Evolutionary conservation across 2,113 vertebrate genomes (phyloP).

Genomic region (Heterotis niloticus): DNA sequence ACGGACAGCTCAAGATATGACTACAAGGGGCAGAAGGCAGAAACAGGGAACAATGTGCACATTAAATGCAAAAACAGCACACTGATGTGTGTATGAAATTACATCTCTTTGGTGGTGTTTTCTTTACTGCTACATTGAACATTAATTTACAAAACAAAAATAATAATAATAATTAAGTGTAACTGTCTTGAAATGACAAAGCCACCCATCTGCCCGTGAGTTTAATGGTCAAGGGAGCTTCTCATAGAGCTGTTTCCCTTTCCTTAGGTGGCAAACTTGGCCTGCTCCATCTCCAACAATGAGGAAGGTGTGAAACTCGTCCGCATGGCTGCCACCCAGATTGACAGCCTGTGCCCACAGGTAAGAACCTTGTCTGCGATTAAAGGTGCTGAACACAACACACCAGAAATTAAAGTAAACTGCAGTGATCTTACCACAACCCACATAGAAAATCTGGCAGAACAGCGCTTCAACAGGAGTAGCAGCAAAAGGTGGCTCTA

Average conservation of each 20-base stretch:
- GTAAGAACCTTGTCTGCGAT: conserved; percentile 57
- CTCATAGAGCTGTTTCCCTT: neutral
- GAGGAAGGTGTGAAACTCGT: conserved; percentile 98
- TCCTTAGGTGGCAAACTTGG: conserved; percentile 90
- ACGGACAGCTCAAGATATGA: neutral
- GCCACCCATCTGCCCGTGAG: neutral
- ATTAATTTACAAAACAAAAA: neutral
- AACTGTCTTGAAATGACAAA: neutral
- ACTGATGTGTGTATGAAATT: neutral
- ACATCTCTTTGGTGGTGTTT: neutral
- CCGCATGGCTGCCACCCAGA: conserved; percentile 96
- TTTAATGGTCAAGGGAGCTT: neutral
- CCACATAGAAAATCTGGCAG: neutral
- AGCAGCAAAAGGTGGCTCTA: neutral
- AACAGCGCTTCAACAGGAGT: neutral
- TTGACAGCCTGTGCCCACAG: conserved; percentile 97
- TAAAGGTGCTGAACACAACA: neutral
- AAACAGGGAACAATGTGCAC: too few species aligned
- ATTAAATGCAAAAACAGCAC: neutral
- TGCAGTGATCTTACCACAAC: neutral
- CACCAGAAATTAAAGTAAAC: too few species aligned
- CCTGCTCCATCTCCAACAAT: conserved; percentile 97
- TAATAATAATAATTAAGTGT: neutral
- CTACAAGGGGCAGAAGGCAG: neutral
- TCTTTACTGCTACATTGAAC: neutral